These are phyloP conservation scores for Natrix natrix DNA, from an alignment of 2,797 vertebrate genomes.

Conservation along the genomic window DNA sequence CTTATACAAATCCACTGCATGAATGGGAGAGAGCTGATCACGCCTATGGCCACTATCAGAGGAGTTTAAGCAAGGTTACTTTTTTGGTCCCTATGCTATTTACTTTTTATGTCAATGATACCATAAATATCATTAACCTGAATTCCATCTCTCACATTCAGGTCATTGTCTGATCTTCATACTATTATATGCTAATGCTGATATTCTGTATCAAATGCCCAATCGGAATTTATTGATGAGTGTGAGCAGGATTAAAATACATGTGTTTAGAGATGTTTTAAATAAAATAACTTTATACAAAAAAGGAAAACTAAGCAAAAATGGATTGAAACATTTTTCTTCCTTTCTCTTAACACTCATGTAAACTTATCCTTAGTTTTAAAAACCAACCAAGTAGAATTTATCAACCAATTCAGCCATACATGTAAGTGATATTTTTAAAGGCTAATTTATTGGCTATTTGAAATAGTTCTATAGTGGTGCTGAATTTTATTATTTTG, in stretches of 20 bases:
- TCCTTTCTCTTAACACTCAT: not conserved
- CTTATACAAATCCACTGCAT: not conserved
- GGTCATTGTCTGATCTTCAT: not conserved
- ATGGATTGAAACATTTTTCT: not conserved
- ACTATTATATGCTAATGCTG: not conserved
- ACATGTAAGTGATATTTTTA: not conserved
- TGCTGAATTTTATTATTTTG: not conserved
- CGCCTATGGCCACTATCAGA: not conserved
- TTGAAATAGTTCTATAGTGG: not conserved
- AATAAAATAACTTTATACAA: not conserved
- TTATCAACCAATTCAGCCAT: not conserved
- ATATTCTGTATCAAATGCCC: not conserved
- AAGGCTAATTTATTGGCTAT: not conserved
- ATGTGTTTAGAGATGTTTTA: not conserved
- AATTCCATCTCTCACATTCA: not conserved
- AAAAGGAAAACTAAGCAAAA: not conserved
- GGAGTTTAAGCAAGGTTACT: not conserved
- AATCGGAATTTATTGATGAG: not conserved
- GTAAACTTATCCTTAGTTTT: not conserved
- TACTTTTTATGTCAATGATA: not conserved
- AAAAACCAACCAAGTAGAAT: not conserved
- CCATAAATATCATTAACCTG: not conserved
- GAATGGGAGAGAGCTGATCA: not conserved
- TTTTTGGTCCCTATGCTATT: not conserved
- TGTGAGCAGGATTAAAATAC: not conserved